These are phyloP conservation scores for Nymphalis c-album DNA, from an alignment of 2,888 invertebrate genomes.

Conservation along the genomic window DNA sequence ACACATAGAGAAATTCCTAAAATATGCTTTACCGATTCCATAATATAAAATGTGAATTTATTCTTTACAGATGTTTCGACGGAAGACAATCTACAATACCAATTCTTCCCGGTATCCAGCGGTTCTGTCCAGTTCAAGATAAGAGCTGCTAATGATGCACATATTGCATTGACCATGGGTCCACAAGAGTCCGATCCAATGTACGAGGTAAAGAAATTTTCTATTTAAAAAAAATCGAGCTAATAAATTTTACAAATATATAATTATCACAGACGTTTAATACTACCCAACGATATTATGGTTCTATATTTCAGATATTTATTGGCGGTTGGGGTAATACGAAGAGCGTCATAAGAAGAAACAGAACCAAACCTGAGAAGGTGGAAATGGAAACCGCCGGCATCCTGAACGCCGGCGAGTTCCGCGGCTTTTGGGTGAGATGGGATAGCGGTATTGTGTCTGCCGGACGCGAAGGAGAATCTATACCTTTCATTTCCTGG, in stretches of 20 bases:
- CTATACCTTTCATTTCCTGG: constrained; percentile 87
- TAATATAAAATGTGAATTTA: constrained; percentile 22
- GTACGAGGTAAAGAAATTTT: constrained; percentile 83
- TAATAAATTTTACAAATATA: background rate
- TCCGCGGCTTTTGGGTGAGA: constrained; percentile 92
- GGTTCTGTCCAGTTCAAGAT: constrained; percentile 89
- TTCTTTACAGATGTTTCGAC: constrained; percentile 86
- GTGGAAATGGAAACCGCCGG: constrained; percentile 86
- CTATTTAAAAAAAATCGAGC: constrained; percentile 24
- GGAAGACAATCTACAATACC: constrained; percentile 90
- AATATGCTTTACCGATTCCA: too few species aligned
- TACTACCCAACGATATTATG: too few species aligned
- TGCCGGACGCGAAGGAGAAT: constrained; percentile 87
- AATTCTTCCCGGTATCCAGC: constrained; percentile 87
- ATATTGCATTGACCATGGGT: constrained; percentile 88
- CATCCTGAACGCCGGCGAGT: constrained; percentile 87
- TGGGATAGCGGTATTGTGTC: constrained; percentile 86
- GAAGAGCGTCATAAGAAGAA: constrained; percentile 91
- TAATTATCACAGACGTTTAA: too few species aligned
- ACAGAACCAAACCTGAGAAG: constrained; percentile 88
- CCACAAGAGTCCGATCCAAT: constrained; percentile 88
- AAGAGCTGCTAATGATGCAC: constrained; percentile 90
- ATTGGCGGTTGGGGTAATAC: constrained; percentile 94
- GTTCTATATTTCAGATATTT: constrained; percentile 81
- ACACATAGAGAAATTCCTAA: too few species aligned